A percentile compares a stretch with the other conserved stretches of the same genome.
These are phyloP conservation scores for Ditylenchus dipsaci DNA, from an alignment of 1,140 invertebrate genomes.

Conservation along the genomic window DNA sequence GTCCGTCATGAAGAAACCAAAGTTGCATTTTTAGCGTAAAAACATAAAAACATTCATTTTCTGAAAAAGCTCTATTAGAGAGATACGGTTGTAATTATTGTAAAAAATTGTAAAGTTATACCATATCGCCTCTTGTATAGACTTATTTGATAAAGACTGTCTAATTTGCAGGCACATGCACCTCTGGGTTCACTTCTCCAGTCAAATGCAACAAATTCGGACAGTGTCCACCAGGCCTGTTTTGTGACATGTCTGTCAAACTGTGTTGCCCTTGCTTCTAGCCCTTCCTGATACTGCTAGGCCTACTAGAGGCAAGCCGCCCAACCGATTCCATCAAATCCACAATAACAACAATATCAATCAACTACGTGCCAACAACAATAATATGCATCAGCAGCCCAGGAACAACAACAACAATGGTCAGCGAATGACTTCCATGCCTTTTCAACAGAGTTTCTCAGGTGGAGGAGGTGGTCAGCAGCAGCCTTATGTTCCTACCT, in stretches of 20 bases:
- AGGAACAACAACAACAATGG: neutral
- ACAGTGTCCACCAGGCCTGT: slow-evolving; percentile 51
- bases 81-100: too few relatives aligned
- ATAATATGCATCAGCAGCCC: slow-evolving; percentile 7
- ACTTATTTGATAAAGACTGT: too few relatives aligned
- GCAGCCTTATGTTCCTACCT: neutral
- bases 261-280: slow-evolving; percentile 49
- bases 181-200: slow-evolving; percentile 49
- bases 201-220: slow-evolving; percentile 34
- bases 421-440: neutral
- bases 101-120: too few relatives aligned
- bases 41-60: too few relatives aligned
- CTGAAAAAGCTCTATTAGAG: too few relatives aligned
- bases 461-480: too few relatives aligned
- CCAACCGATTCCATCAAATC: neutral
- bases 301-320: neutral
- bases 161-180: slow-evolving; percentile 44
- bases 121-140: too few relatives aligned
- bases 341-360: neutral
- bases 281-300: slow-evolving; percentile 15
- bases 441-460: too few relatives aligned
- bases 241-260: slow-evolving; percentile 39
- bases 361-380: neutral
- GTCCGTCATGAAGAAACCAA: too few relatives aligned
- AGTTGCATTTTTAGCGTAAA: too few relatives aligned